phyloP scores from a whole-genome alignment of 1,140 invertebrate genomes.

The Meteorus sp. region DNA sequence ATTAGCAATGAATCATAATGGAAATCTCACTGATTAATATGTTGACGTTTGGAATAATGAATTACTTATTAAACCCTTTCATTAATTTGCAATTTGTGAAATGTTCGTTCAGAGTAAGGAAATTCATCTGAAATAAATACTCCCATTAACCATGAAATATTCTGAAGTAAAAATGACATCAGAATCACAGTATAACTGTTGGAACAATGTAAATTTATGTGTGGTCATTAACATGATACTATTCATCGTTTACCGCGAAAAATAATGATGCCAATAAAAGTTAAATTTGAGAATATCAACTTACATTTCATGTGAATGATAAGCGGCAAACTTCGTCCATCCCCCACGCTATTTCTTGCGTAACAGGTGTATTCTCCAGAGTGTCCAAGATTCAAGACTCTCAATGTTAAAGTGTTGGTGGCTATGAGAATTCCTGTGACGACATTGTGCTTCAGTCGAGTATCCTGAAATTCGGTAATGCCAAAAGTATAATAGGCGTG shows the following conservation, averaged over 20 bases:
- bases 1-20: constrained; percentile 11
- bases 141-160: too few relatives aligned
- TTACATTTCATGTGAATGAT: constrained; percentile 70
- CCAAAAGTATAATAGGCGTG: background rate
- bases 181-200: background rate
- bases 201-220: too few relatives aligned
- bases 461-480: constrained; percentile 33
- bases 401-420: constrained; percentile 56
- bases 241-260: too few relatives aligned
- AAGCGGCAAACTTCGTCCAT: constrained; percentile 67
- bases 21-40: background rate
- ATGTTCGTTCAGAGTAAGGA: too few relatives aligned
- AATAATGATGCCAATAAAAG: too few relatives aligned
- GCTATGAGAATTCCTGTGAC: constrained; percentile 41
- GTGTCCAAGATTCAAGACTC: constrained; percentile 57
- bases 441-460: constrained; percentile 41
- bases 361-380: constrained; percentile 71
- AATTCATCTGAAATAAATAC: too few relatives aligned
- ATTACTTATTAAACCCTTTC: background rate
- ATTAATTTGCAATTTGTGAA: too few relatives aligned
- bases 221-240: too few relatives aligned
- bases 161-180: background rate
- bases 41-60: too few relatives aligned
- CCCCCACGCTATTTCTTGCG: constrained; percentile 71
- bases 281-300: too few relatives aligned